Conservation (phyloP, 2,797 vertebrate genomes). For the Rousettus madagascariensis region DNA sequence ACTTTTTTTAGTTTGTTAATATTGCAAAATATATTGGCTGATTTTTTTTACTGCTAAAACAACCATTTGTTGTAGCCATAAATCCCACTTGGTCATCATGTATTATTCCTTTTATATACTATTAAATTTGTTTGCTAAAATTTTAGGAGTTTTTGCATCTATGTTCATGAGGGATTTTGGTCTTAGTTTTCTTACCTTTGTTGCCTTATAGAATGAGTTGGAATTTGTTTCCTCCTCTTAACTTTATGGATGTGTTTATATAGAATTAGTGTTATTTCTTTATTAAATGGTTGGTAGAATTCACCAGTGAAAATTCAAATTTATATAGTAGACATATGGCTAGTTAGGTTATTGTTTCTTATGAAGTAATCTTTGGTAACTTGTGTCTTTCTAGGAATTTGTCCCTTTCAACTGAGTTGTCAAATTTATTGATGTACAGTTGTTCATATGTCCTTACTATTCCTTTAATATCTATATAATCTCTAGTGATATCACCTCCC, state of each 20-base stretch:
- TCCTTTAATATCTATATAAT: not conserved
- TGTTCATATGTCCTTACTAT: not conserved
- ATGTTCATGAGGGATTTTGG: not conserved
- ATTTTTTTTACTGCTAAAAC: not conserved
- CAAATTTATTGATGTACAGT: not conserved
- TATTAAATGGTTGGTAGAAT: not conserved
- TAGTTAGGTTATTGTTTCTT: slow-evolving; percentile 1
- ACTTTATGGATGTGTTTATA: not conserved
- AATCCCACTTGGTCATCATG: not conserved
- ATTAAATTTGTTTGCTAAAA: slow-evolving; percentile 15
- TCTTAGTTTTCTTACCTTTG: not conserved
- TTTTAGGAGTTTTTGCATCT: not conserved
- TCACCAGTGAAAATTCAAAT: slow-evolving; percentile 31
- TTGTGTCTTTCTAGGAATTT: slow-evolving; percentile 14
- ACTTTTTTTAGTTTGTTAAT: not conserved
- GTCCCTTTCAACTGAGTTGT: not conserved
- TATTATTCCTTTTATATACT: not conserved
- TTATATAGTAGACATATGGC: not conserved
- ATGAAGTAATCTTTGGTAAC: not conserved
- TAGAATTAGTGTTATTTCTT: not conserved
- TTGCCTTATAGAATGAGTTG: not conserved
- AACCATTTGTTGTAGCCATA: not conserved
- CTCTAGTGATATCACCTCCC: not conserved
- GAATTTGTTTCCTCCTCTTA: not conserved
- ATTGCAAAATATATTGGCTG: not conserved